Evolutionary conservation across 1,140 invertebrate species (phyloP), one percentile per base, ranked within the genome.

Genomic region (Drosophila sproati): DNA sequence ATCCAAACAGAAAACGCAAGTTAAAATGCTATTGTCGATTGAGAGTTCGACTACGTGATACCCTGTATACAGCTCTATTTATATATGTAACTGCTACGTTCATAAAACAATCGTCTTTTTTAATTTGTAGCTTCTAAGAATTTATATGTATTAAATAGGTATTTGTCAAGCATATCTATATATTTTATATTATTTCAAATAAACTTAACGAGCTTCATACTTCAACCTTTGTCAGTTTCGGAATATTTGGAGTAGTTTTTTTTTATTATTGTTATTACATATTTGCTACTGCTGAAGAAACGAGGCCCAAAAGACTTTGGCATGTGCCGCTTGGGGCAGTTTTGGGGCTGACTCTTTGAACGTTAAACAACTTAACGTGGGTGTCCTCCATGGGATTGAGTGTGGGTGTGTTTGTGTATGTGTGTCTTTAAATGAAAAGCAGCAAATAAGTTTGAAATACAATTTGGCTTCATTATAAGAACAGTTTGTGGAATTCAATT

Each of bases 341-440:
- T 50, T 61, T n/a, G 20, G 20, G 34, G 50, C 31, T 52, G 34
- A 35, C 34, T 10, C n/a, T n/a, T 57, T 50, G 3, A 37, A 7
- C 10, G 3, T 8, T 56, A 12, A 43, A 8, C 3, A 3, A 8
- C 10, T 52, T 20, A 5, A 4, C 4, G 1, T 34, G 31, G 5
- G 20, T 1, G 20, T 20, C 20, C 20, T 20, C 20, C 0, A 20
- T 20, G 20, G 20, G 20, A 20, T 20, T 20, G 20, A 20, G 20
- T 20, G 20, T 20, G 20, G 20, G 20, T 20, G 20, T 20, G 20
- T 20, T 1, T 20, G 20, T 20, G 5, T 29, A 34, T 67, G 28
- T 59, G 54, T 41, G 35, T 39, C 50, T 54, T 52, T 6, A 37
- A 62, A 29, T 34, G 10, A 34, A 3, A 34, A 32, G 10, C 28